Conservation (phyloP, 1,140 invertebrate genomes). For the Solenopsis fugax region DNA sequence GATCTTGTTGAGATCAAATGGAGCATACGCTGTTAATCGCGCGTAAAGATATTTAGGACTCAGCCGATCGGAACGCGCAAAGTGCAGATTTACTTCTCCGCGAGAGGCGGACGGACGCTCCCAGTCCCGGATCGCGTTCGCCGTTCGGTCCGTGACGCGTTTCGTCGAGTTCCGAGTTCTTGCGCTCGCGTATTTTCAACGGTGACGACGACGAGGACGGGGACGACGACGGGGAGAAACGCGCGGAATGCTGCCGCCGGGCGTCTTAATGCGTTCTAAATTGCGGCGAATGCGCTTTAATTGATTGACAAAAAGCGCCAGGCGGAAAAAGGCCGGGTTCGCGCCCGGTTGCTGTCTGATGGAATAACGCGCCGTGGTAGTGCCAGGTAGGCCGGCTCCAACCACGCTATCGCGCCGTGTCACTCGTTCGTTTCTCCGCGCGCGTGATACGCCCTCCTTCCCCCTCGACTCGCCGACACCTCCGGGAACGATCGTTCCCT, state of each 20-base stretch:
- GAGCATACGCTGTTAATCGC: slow-evolving; percentile 37
- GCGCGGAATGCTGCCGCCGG: slow-evolving; percentile 67
- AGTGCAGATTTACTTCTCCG: slow-evolving; percentile 5
- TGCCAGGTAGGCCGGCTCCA: slow-evolving; percentile 47
- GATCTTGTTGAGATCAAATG: slow-evolving; percentile 27
- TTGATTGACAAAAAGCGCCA: slow-evolving; percentile 82
- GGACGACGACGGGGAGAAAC: slow-evolving; percentile 52
- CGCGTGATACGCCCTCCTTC: slow-evolving; percentile 22
- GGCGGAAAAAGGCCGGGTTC: slow-evolving; percentile 72
- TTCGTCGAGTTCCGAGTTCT: slow-evolving; percentile 40
- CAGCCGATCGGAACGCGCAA: slow-evolving; percentile 32
- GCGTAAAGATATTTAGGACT: slow-evolving; percentile 56
- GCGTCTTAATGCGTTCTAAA: slow-evolving; percentile 82
- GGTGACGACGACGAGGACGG: slow-evolving; percentile 15
- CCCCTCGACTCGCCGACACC: not conserved
- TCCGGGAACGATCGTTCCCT: slow-evolving; percentile 54
- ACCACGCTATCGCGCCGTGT: slow-evolving; percentile 56
- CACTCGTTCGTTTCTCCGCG: slow-evolving; percentile 65
- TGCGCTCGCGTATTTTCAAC: slow-evolving; percentile 34
- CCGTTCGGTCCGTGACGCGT: slow-evolving; percentile 34
- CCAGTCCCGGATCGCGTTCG: slow-evolving; percentile 10
- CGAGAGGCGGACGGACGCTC: not conserved
- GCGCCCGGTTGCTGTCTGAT: slow-evolving; percentile 60
- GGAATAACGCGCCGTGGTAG: slow-evolving; percentile 37
- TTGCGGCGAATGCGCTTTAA: slow-evolving; percentile 79